A percentile compares a stretch with the other conserved stretches of the same genome.
These are phyloP conservation scores for Tetanocera ferruginea DNA, from an alignment of 2,888 invertebrate species.

Conservation along the genomic window DNA sequence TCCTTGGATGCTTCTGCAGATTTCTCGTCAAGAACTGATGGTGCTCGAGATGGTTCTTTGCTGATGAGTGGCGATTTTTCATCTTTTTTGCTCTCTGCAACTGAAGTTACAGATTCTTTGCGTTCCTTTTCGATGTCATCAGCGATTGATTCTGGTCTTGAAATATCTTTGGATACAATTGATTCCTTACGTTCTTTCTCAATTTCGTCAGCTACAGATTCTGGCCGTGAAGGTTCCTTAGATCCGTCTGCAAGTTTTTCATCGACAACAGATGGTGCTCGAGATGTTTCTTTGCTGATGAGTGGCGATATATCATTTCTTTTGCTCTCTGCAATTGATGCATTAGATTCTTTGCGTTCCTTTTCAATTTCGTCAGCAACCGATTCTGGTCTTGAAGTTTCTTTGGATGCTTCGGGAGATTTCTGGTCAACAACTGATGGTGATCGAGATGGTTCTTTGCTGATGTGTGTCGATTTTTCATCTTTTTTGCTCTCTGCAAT, in stretches of 20 bases:
- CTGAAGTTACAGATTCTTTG: too few species aligned
- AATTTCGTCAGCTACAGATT: slow-evolving; percentile 46
- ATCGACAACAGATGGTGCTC: not conserved
- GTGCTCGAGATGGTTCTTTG: slow-evolving; percentile 56
- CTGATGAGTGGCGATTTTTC: not conserved
- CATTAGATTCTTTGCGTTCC: slow-evolving; percentile 52
- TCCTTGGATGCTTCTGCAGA: slow-evolving; percentile 47
- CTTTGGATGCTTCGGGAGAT: slow-evolving; percentile 41
- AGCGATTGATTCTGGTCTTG: slow-evolving; percentile 10
- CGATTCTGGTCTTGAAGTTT: slow-evolving; percentile 48
- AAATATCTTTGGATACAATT: slow-evolving; percentile 48
- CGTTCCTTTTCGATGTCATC: slow-evolving; percentile 25
- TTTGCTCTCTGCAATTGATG: slow-evolving; percentile 38
- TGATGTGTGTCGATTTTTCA: slow-evolving; percentile 41
- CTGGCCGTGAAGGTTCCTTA: slow-evolving; percentile 35
- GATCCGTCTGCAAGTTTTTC: slow-evolving; percentile 20
- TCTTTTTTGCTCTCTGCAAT: slow-evolving; percentile 42
- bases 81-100: not conserved
- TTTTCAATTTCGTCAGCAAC: slow-evolving; percentile 41
- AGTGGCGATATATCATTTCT: slow-evolving; percentile 24
- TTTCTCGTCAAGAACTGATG: slow-evolving; percentile 45
- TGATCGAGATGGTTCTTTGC: slow-evolving; percentile 43
- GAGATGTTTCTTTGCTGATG: slow-evolving; percentile 49
- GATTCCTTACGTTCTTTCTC: slow-evolving; percentile 35
- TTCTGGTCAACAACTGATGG: slow-evolving; percentile 38